A percentile compares a stretch with the other conserved stretches of the same genome.
Evolutionary conservation across 2,113 vertebrate species (phyloP).

Genomic region (Alligator sinensis): DNA sequence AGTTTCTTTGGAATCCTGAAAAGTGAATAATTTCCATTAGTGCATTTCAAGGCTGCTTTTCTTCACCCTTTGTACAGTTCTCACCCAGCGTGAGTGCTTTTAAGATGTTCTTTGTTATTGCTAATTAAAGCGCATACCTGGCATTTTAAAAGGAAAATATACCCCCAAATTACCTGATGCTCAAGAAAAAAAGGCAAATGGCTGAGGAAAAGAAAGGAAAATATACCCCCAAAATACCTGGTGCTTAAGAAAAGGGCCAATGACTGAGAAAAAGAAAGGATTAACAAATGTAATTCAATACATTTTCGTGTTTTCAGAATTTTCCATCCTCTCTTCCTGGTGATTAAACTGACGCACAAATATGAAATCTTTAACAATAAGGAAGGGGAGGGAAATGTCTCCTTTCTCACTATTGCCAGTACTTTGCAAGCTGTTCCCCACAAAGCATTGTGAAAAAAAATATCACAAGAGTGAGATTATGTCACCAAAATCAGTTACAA

Average conservation of each 20-base stretch:
- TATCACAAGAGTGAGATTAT: neutral
- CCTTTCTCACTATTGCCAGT: neutral
- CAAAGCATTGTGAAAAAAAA: neutral
- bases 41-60: neutral
- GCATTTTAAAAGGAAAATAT: neutral
- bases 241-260: neutral
- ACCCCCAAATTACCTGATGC: neutral
- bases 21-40: neutral
- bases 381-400: neutral
- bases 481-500: neutral
- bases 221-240: neutral
- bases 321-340: neutral
- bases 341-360: neutral
- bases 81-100: neutral
- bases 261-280: neutral
- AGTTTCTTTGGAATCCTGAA: neutral
- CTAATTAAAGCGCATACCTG: neutral
- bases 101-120: neutral
- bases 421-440: rapidly evolving
- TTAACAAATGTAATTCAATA: neutral
- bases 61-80: neutral
- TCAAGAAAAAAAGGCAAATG: neutral
- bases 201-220: neutral
- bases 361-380: neutral
- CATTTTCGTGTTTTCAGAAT: neutral